Evolutionary conservation across 1,140 invertebrate genomes (phyloP), one percentile per base, ranked within the genome.

Genomic region (Cherax quadricarinatus): DNA sequence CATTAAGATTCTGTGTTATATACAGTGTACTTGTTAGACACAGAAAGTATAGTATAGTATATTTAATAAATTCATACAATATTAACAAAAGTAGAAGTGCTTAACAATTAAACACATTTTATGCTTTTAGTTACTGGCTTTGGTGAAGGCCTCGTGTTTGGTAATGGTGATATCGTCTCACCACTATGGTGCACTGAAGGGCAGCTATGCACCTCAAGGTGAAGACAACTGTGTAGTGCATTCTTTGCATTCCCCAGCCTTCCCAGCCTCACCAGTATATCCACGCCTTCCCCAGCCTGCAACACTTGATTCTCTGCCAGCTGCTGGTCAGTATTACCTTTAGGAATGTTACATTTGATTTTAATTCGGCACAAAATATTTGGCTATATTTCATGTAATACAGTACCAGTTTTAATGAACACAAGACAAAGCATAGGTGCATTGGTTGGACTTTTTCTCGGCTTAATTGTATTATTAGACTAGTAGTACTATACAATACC

Each of bases 261-360:
- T 86, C 73, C 30, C 75, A 53, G 10, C 70, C n/a, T 60, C 60
- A 5, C 90, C 90, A 10, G 75, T 81, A 3, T 91, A 87, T 70
- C 84, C 90, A 30, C 85, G 41, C 6, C 85, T 91, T 49, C 90
- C 90, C 51, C 90, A 91, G 60, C 90, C 90, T 30, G 90, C 90
- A 41, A 91, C 79, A n/a, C 84, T 91, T 1, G 90, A 91, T 70
- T 91, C 90, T 21, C 57, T 91, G 53, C 90, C 90, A 30, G 90
- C 90, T 24, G 90, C 90, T 70, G 84, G 90, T 91, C 24, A 91
- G 88, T 82, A 91, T 53, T 86, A 66, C 14, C 14, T 66, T 66
- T 66, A 16, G 16, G 57, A 60, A 60, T 60, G 57, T 60, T 66
- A 5, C 21, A 66, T 66, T 66, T 66, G 12, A 18, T 18, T 21